phyloP scores from a whole-genome alignment of 2,797 vertebrate species.

The Chelon labrosus region DNA sequence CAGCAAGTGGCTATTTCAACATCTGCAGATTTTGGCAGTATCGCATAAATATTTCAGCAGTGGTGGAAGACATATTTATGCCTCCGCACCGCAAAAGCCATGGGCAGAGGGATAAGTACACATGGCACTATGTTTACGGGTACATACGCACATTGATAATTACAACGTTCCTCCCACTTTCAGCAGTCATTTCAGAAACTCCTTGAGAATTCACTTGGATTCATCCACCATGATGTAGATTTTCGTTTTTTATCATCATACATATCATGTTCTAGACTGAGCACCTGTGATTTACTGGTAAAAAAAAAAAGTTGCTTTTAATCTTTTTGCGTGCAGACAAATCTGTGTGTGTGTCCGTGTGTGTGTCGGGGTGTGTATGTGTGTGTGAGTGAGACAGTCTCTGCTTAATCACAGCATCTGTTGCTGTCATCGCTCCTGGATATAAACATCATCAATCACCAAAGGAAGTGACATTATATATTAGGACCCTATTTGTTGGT shows the following conservation, averaged over 20 bases:
- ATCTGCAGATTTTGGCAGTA: no score
- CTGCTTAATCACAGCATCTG: constrained; percentile 69
- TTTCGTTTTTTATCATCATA: neutral
- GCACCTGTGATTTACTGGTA: neutral
- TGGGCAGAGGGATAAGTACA: no score
- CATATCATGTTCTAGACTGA: neutral
- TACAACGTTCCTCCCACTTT: no score
- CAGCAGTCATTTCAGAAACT: no score
- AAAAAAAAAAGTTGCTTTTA: neutral
- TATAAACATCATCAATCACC: constrained; percentile 78
- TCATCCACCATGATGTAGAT: no score
- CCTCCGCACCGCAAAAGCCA: no score
- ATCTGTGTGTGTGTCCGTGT: neutral
- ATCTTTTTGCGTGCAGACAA: neutral
- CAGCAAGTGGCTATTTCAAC: no score
- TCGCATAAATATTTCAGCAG: no score
- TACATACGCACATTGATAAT: no score
- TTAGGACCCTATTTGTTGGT: constrained; percentile 40
- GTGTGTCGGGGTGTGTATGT: constrained; percentile 6
- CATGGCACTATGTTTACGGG: no score
- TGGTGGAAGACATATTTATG: no score
- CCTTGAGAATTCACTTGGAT: no score
- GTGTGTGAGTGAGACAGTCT: constrained; percentile 9
- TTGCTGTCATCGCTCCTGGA: constrained; percentile 60
- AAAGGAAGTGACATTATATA: constrained; percentile 48